A percentile compares a stretch with the other conserved stretches of the same genome.
Conservation (phyloP, 2,113 vertebrate species). For the Cromileptes altivelis region DNA sequence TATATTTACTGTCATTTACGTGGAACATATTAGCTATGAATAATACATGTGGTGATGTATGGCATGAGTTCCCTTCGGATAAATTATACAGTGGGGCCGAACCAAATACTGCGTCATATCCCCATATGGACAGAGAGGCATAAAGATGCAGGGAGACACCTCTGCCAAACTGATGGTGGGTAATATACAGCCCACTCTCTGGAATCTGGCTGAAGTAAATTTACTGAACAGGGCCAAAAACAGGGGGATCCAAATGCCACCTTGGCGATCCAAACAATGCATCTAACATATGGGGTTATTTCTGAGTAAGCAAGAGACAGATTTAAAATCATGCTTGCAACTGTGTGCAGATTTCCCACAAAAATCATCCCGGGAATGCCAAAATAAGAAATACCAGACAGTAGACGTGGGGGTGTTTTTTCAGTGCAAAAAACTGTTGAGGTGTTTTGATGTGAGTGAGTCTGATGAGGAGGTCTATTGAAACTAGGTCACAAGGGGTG, state of each 20-base stretch:
- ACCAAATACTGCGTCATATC: conserved; percentile 52
- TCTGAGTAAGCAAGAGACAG: conserved; percentile 67
- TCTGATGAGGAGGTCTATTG: conserved; percentile 62
- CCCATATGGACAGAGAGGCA: conserved; percentile 53
- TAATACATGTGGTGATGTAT: conserved; percentile 76
- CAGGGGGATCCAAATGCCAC: conserved; percentile 56
- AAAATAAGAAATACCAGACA: conserved; percentile 49
- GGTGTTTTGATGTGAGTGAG: conserved; percentile 62
- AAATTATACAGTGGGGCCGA: conserved; percentile 60
- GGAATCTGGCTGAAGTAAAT: conserved; percentile 58
- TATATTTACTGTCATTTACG: conserved; percentile 74
- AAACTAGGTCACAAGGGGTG: conserved; percentile 69
- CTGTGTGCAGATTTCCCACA: conserved; percentile 56
- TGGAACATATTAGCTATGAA: conserved; percentile 76
- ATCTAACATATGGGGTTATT: conserved; percentile 70
- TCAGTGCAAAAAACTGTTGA: conserved; percentile 35
- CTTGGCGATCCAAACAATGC: conserved; percentile 64
- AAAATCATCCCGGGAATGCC: conserved; percentile 46
- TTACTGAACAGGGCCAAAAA: conserved; percentile 41
- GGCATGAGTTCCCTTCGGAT: conserved; percentile 49
- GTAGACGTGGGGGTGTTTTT: conserved; percentile 32
- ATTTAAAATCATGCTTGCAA: conserved; percentile 56
- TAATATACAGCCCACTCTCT: conserved; percentile 53
- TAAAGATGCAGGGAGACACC: conserved; percentile 55
- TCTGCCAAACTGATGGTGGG: conserved; percentile 56